Evolutionary conservation across 2,888 invertebrate genomes (phyloP).

Genomic region (Pristionchus mayeri): DNA sequence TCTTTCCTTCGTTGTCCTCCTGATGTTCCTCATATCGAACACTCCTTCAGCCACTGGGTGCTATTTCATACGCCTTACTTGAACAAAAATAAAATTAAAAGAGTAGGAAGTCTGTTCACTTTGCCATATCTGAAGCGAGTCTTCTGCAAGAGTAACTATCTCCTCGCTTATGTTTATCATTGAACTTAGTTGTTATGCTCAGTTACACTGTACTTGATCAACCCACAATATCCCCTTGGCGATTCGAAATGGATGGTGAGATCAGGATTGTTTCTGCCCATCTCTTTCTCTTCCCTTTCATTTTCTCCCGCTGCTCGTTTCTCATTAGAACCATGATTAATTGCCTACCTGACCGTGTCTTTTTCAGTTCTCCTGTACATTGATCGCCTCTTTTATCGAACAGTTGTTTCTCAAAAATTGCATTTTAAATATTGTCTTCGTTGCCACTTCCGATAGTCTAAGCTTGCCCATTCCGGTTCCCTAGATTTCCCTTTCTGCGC

Average conservation of each 20-base stretch:
- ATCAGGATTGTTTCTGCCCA: constrained; percentile 13
- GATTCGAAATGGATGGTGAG: constrained; percentile 1
- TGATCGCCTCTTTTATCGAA: background rate
- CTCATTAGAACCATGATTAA: constrained; percentile 29
- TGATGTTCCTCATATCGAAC: background rate
- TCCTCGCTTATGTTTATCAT: no score
- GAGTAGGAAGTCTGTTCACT: no score
- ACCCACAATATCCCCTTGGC: constrained; percentile 1
- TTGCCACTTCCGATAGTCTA: background rate
- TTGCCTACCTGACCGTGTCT: background rate
- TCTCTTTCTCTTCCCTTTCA: background rate
- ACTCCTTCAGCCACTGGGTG: background rate
- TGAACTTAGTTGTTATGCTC: no score
- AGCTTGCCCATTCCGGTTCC: background rate
- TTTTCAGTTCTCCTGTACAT: background rate
- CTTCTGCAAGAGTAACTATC: no score
- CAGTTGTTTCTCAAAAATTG: no score
- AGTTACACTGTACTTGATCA: no score
- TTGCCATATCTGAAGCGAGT: no score
- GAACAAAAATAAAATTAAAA: no score
- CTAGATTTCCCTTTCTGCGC: background rate
- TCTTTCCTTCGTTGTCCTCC: background rate
- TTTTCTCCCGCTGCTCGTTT: background rate
- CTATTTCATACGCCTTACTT: no score
- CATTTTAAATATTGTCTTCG: no score